These are phyloP conservation scores for Heliconius himera DNA, from an alignment of 1,140 invertebrate genomes.

Conservation along the genomic window DNA sequence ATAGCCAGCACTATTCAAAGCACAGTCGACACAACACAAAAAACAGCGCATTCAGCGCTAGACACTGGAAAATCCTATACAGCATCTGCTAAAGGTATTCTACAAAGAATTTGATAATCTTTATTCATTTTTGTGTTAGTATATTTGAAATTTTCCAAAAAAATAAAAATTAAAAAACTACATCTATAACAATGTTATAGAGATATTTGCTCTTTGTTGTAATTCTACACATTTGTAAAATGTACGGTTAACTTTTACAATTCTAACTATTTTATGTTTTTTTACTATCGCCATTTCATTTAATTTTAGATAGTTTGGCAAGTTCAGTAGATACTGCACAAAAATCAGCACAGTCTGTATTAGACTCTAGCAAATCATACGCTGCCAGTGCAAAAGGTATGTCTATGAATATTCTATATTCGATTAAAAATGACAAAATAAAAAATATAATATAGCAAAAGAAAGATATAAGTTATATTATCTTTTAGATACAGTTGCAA, in stretches of 20 bases:
- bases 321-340: constrained; percentile 20
- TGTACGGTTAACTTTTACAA: too few relatives aligned
- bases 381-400: constrained; percentile 21
- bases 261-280: too few relatives aligned
- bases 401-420: neutral
- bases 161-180: too few relatives aligned
- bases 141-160: too few relatives aligned
- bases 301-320: constrained; percentile 20
- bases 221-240: too few relatives aligned
- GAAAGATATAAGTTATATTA: neutral
- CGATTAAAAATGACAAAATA: neutral
- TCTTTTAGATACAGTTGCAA: constrained; percentile 45
- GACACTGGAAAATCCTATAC: constrained; percentile 49
- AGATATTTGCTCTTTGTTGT: too few relatives aligned
- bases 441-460: neutral
- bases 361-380: constrained; percentile 23
- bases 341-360: constrained; percentile 23
- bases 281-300: constrained; percentile 11
- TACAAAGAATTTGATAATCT: neutral
- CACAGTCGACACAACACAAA: constrained; percentile 45
- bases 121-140: too few relatives aligned
- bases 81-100: constrained; percentile 48
- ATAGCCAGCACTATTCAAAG: constrained; percentile 35
- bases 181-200: too few relatives aligned
- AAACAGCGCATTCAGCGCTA: constrained; percentile 43